phyloP scores from a whole-genome alignment of 2,113 vertebrate genomes.

The Pluvianellus socialis region DNA sequence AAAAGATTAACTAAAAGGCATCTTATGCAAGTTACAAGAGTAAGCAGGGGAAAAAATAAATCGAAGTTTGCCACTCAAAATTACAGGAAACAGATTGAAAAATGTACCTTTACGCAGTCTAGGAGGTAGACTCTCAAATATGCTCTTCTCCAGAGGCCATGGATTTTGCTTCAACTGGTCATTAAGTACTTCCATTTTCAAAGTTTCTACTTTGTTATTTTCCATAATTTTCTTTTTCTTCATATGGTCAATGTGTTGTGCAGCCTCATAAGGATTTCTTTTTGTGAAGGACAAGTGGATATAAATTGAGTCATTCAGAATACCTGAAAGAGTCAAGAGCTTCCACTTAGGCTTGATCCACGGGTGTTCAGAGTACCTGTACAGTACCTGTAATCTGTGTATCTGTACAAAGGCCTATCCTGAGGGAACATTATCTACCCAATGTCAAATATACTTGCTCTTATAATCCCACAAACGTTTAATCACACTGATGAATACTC shows the following conservation, averaged over 20 bases:
- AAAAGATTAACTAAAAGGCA: not conserved
- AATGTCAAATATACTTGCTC: not conserved
- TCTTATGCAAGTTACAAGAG: not conserved
- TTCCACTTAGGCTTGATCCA: not conserved
- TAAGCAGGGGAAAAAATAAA: not conserved
- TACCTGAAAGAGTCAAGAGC: conserved; percentile 69
- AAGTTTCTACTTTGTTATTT: not conserved
- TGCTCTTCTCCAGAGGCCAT: conserved; percentile 80
- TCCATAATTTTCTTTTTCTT: not conserved
- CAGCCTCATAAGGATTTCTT: not conserved
- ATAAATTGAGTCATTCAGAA: conserved; percentile 61
- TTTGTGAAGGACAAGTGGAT: conserved; percentile 36
- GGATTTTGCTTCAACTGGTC: conserved; percentile 61
- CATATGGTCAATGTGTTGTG: not conserved
- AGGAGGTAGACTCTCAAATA: conserved; percentile 77
- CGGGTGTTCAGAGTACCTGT: not conserved
- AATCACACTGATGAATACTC: not conserved
- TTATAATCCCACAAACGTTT: not conserved
- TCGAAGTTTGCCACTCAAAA: not conserved
- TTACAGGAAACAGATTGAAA: not conserved
- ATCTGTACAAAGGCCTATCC: not conserved
- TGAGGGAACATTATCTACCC: not conserved
- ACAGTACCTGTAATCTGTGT: not conserved
- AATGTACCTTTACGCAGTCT: conserved; percentile 79
- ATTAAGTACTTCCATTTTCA: conserved; percentile 2